Conservation (phyloP, 2,888 invertebrate genomes). For the Melipona beecheii region DNA sequence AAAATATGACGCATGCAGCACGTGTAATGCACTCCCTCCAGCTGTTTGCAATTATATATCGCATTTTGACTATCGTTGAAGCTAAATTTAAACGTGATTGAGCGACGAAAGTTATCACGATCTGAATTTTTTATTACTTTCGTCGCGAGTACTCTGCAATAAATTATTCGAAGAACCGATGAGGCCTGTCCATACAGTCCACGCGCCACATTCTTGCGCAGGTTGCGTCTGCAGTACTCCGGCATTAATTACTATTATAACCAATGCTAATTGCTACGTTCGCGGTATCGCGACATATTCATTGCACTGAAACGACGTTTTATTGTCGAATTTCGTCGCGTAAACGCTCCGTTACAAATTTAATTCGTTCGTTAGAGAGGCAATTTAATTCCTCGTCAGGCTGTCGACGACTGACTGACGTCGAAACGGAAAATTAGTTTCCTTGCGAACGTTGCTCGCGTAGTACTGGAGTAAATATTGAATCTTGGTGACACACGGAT, state of each 20-base stretch:
- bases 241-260: constrained; percentile 37
- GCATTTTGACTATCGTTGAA: neutral
- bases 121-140: neutral
- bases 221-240: constrained; percentile 45
- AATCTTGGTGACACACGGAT: no score
- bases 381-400: neutral
- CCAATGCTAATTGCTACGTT: constrained; percentile 12
- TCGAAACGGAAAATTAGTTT: constrained; percentile 33
- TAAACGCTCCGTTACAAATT: neutral
- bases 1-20: neutral
- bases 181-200: constrained; percentile 23
- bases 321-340: neutral
- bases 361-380: constrained; percentile 4
- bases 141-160: neutral
- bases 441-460: neutral
- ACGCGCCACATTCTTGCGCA: constrained; percentile 42
- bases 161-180: constrained; percentile 29
- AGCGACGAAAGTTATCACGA: no score
- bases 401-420: neutral
- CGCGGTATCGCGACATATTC: neutral
- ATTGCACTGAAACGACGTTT: no score
- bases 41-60: neutral
- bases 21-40: neutral
- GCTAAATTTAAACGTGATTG: neutral
- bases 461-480: neutral